phyloP scores from a whole-genome alignment of 2,113 vertebrate species.

The Oophaga pumilio region DNA sequence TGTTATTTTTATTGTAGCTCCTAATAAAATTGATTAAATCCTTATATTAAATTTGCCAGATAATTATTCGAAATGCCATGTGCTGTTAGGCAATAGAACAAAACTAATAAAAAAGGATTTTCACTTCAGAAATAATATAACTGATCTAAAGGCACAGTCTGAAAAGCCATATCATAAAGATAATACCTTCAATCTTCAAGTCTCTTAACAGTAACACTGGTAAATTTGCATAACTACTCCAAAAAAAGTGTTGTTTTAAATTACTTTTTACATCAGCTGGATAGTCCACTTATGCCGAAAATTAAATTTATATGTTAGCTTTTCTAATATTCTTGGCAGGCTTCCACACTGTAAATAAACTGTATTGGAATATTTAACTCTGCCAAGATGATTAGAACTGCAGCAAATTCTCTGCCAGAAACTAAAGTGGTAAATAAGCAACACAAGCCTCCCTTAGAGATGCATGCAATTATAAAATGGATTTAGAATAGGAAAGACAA shows the following conservation, averaged over 20 bases:
- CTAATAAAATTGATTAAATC: slow-evolving; percentile 20
- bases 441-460: slow-evolving; percentile 38
- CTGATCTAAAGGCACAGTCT: slow-evolving; percentile 30
- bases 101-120: slow-evolving; percentile 40
- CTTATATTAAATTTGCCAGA: slow-evolving; percentile 57
- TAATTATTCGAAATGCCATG: slow-evolving; percentile 56
- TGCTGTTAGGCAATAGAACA: slow-evolving; percentile 58
- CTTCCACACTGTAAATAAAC: slow-evolving; percentile 64
- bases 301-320: slow-evolving; percentile 52
- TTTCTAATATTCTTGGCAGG: slow-evolving; percentile 58
- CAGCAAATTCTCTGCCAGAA: slow-evolving; percentile 36
- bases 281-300: slow-evolving; percentile 55
- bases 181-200: slow-evolving; percentile 26
- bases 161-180: neutral
- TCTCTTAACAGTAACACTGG: slow-evolving; percentile 14
- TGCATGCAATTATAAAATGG: slow-evolving; percentile 22
- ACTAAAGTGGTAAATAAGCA: slow-evolving; percentile 51
- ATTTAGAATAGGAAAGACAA: slow-evolving; percentile 21
- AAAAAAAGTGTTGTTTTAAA: slow-evolving; percentile 31
- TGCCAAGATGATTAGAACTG: slow-evolving; percentile 53
- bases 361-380: slow-evolving; percentile 61
- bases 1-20: neutral
- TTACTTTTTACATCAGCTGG: slow-evolving; percentile 52
- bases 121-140: slow-evolving; percentile 58
- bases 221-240: slow-evolving; percentile 45